Evolutionary conservation across 2,797 vertebrate genomes (phyloP).

Genomic region (Chiloscyllium punctatum): DNA sequence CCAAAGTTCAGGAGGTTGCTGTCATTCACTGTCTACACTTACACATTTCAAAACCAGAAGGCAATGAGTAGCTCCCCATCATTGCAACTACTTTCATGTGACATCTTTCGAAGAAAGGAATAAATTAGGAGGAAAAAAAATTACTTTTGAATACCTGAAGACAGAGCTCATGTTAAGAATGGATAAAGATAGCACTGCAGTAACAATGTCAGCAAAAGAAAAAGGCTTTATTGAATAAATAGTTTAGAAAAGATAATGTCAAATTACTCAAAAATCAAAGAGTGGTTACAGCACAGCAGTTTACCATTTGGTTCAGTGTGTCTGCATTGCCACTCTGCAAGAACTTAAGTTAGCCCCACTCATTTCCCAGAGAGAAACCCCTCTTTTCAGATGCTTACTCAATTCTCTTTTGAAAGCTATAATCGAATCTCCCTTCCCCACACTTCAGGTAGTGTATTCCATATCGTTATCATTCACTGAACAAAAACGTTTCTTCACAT

Average conservation of each 20-base stretch:
- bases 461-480: neutral
- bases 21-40: neutral
- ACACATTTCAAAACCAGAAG: neutral
- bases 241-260: neutral
- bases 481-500: neutral
- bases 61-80: neutral
- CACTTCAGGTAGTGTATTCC: neutral
- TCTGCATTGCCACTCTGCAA: neutral
- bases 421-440: neutral
- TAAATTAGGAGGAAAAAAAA: conserved; percentile 9
- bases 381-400: neutral
- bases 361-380: neutral
- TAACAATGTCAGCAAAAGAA: neutral
- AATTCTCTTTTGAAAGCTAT: neutral
- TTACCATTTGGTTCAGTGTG: neutral
- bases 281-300: neutral
- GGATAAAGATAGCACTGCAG: neutral
- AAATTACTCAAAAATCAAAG: neutral
- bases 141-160: conserved; percentile 40
- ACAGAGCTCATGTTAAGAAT: conserved; percentile 12
- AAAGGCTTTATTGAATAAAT: neutral
- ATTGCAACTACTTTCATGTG: neutral
- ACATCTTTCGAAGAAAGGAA: neutral
- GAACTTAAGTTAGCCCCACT: neutral
- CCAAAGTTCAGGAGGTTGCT: neutral